Evolutionary conservation across 2,888 invertebrate species (phyloP), one percentile per base, ranked within the genome.

Genomic region (Cybosia mesomella): DNA sequence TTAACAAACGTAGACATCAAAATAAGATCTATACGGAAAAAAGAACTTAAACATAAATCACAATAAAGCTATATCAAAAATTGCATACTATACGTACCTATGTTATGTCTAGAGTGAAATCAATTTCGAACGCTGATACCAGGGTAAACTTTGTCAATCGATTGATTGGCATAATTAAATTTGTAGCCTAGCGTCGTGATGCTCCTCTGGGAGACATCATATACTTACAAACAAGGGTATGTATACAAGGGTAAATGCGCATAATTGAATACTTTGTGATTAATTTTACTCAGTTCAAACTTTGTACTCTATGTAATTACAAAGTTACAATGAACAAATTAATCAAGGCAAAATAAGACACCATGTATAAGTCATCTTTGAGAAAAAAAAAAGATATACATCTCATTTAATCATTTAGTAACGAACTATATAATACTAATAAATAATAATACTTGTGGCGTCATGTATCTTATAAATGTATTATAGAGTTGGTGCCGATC

Each of bases 141-240:
- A 64, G 49, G 60, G 67, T 67, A 74, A 83, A 84, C 77, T 81
- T 82, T 80, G 82, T 82, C 76, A 79, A 77, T 78, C 63, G 75
- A 81, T 79, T 72, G 76, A 71, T 79, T 60, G 62, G 24, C 36
- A 49, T 78, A 75, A 77, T 75, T 78, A 72, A 77, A 73, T 79
- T 78, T 32, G 58, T n/a, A 61, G 55, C 64, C 66, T 62, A 55
- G 55, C 70, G 60, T 39, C 57, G 70, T 73, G 54, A 66, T 66
- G 36, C 39, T 36, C 54, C n/a, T 64, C 57, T 60, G 59, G 58
- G 18, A 22, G 21, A 32, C 13, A 34, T 22, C 18, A 36, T 43
- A 55, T 39, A 55, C 43, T 66, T 21, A 32, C 32, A 11, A 24
- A 34, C 21, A 60, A 61, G 4, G 32, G n/a, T n/a, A n/a, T 34